Evolutionary conservation across 1,140 invertebrate species (phyloP), one percentile per base, ranked within the genome.

Genomic region (Drosophila leontia): DNA sequence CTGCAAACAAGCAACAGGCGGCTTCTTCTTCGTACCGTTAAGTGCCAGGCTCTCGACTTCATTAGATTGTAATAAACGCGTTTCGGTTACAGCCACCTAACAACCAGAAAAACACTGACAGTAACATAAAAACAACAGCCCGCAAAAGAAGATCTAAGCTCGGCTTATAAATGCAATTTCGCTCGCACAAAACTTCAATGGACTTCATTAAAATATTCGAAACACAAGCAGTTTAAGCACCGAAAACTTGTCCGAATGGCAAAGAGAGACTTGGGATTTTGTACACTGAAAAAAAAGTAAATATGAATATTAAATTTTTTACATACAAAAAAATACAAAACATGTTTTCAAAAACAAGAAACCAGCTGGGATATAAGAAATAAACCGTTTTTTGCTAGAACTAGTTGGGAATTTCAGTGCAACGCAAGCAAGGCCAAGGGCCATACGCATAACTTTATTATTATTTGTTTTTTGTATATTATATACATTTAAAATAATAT

Each of bases 31-130:
- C 63, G 64, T 64, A 88, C 85, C 84, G 84, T 88, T 90, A 88
- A 88, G 85, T 90, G 84, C 81, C 78, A 90, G 85, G 84, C 84
- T 90, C 75, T 90, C 84, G 81, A 88, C 85, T 88, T 88, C 80
- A 88, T 88, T 88, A 88, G 85, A 85, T 88, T 88, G 84, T 90
- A 88, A 88, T 88, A 88, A 88, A 88, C 84, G 85, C 84, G 80
- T 75, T 75, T 78, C 58, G 68, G 84, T 80, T 83, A 69, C 83
- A 88, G 71, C 84, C 84, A 62, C 76, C 65, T 32, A 69, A 80
- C 69, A 76, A 60, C 75, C 65, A 68, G 59, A 68, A 61, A 59
- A 84, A 71, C 80, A 78, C 85, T 90, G 84, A 90, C 81, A 88
- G 85, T 79, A 90, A 71, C 85, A 90, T 81, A 85, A 84, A 88